phyloP scores from a whole-genome alignment of 1,140 invertebrate species.

The Saccostrea glomerata region DNA sequence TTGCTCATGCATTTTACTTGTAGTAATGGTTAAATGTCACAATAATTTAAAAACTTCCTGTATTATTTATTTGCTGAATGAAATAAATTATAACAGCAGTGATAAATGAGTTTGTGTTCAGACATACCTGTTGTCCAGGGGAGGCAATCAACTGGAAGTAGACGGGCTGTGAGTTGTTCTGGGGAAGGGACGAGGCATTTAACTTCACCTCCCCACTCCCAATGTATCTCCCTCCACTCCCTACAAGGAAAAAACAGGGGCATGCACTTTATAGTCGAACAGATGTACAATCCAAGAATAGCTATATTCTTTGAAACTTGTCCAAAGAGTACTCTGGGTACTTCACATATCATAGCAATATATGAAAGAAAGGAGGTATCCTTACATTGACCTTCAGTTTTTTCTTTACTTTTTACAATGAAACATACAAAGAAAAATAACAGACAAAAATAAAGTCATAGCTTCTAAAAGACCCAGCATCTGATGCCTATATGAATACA shows the following conservation, averaged over 20 bases:
- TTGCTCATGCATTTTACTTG: not conserved
- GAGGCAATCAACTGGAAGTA: not conserved
- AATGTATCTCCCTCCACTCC: not conserved
- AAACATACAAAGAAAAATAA: too few relatives aligned
- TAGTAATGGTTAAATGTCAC: not conserved
- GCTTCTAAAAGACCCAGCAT: too few relatives aligned
- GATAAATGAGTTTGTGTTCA: not conserved
- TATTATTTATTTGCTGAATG: not conserved
- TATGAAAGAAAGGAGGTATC: too few relatives aligned
- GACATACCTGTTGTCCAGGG: not conserved
- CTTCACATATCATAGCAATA: too few relatives aligned
- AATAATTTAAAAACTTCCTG: not conserved
- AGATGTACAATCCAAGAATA: too few relatives aligned
- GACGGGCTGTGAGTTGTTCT: not conserved
- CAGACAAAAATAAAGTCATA: too few relatives aligned
- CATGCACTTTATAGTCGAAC: too few relatives aligned
- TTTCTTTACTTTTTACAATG: too few relatives aligned
- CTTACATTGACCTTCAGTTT: too few relatives aligned
- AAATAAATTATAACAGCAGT: not conserved
- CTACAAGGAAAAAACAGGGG: not conserved
- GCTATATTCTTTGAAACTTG: too few relatives aligned
- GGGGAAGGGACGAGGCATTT: not conserved
- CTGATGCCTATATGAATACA: too few relatives aligned
- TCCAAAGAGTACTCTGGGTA: too few relatives aligned
- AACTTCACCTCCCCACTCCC: not conserved